Evolutionary conservation across 2,113 vertebrate genomes (phyloP).

Genomic region (Orthonyx spaldingii): DNA sequence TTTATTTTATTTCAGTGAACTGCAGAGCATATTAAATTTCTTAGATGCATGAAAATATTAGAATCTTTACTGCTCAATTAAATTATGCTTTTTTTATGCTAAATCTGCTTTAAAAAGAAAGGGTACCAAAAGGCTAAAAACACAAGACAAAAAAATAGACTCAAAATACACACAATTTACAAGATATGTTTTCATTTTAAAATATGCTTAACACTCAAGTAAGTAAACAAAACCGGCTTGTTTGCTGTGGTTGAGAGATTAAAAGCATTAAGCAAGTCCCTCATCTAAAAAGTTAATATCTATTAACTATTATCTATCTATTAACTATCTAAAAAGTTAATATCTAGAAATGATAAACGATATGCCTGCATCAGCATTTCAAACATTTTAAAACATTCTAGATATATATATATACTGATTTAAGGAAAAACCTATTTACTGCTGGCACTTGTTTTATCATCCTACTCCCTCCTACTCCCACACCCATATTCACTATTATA

Average conservation of each 20-base stretch:
- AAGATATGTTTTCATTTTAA: slow-evolving; percentile 12
- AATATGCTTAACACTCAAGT: not conserved
- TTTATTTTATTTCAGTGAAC: slow-evolving; percentile 22
- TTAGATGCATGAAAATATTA: slow-evolving; percentile 41
- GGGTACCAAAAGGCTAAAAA: slow-evolving; percentile 5
- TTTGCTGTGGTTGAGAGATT: slow-evolving; percentile 9
- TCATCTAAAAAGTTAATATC: not conserved
- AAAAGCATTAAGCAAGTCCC: slow-evolving; percentile 25
- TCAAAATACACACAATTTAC: slow-evolving; percentile 4
- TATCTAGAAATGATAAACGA: slow-evolving; percentile 11
- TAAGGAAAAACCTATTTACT: not conserved
- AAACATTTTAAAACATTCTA: not conserved
- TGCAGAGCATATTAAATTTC: slow-evolving; percentile 27
- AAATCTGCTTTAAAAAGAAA: not conserved
- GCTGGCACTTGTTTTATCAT: not conserved
- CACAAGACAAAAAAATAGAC: not conserved
- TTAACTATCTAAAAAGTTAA: not conserved
- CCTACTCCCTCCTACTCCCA: not conserved
- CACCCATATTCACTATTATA: not conserved
- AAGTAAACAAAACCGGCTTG: slow-evolving; percentile 46
- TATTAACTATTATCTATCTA: too few species aligned
- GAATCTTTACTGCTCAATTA: slow-evolving; percentile 36
- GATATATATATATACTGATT: slow-evolving; percentile 23
- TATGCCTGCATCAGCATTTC: not conserved
- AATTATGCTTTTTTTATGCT: slow-evolving; percentile 38